A percentile compares a stretch with the other conserved stretches of the same genome.
These are phyloP conservation scores for human DNA, from an alignment of 2,113 vertebrate genomes.

Conservation along the genomic window GRCh38 chr15:71325501-71326000, in stretches of 20 bases:
- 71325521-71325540: not conserved
- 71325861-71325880: conserved; percentile 78
- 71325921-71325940: conserved; percentile 68
- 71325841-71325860: conserved; percentile 43
- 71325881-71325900: conserved; percentile 69
- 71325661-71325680: not conserved
- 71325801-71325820: conserved; percentile 62
- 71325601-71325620: not conserved
- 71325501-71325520: not conserved
- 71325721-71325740: conserved; percentile 59
- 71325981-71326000: conserved; percentile 76
- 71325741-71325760: conserved; percentile 70
- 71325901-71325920: conserved; percentile 64
- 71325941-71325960: conserved; percentile 72
- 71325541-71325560: not conserved
- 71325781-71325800: conserved; percentile 56
- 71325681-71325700: not conserved
- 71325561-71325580: not conserved
- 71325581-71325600: not conserved
- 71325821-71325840: conserved; percentile 62
- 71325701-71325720: conserved; percentile 4
- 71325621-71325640: not conserved
- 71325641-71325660: not conserved
- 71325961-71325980: conserved; percentile 81
- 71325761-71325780: conserved; percentile 53